Evolutionary conservation across 2,113 vertebrate species (phyloP).

Genomic region (Mirza zaza): DNA sequence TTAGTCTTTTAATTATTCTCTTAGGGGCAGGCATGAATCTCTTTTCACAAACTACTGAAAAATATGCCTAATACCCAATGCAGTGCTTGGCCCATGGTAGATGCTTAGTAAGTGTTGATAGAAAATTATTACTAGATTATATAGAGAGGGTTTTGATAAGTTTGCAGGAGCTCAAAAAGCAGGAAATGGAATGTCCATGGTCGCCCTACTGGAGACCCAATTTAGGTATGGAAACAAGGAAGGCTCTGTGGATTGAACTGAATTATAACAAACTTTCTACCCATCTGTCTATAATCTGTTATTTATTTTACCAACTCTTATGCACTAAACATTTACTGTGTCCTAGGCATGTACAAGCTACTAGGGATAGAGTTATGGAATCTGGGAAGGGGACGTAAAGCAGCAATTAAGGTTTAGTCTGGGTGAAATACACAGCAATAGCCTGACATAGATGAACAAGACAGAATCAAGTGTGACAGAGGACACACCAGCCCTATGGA

Average conservation of each 20-base stretch:
- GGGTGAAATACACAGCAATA: background rate
- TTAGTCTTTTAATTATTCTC: background rate
- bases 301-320: background rate
- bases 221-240: background rate
- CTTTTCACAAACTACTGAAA: background rate
- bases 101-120: background rate
- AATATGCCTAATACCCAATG: background rate
- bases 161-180: background rate
- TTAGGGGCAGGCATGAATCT: background rate
- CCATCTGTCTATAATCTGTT: too few relatives aligned
- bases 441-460: background rate
- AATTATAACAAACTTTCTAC: background rate
- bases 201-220: background rate
- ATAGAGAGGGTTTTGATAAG: background rate
- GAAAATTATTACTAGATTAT: background rate
- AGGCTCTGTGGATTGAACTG: background rate
- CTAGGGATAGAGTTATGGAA: background rate
- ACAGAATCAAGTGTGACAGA: background rate
- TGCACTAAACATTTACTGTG: background rate
- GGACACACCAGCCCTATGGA: background rate
- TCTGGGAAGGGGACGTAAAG: background rate
- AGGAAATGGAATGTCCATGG: background rate
- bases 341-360: too few relatives aligned
- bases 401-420: background rate
- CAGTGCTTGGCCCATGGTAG: background rate